phyloP scores from a whole-genome alignment of 2,113 vertebrate genomes.

The Rhineura floridana region DNA sequence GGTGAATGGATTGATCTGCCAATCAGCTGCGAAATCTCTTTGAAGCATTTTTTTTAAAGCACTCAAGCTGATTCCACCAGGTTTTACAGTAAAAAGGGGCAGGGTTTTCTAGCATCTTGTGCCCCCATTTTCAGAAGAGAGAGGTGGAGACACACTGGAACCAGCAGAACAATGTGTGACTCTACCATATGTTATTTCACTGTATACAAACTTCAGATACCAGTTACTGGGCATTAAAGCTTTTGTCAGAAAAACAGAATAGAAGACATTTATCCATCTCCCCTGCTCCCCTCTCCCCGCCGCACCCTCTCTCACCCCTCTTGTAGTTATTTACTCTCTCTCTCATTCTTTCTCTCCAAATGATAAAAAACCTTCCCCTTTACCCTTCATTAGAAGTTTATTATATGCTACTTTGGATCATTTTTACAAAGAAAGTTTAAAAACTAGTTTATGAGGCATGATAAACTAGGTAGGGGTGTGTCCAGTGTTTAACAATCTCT shows the following conservation, averaged over 20 bases:
- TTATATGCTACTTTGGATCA: slow-evolving; percentile 13
- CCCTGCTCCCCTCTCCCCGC: not conserved
- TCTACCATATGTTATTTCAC: not conserved
- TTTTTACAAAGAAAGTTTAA: not conserved
- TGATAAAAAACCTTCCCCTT: not conserved
- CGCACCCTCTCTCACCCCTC: not conserved
- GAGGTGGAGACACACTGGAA: no score
- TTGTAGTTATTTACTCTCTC: not conserved
- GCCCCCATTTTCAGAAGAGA: no score
- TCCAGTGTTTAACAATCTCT: not conserved
- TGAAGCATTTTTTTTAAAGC: no score
- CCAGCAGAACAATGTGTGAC: no score
- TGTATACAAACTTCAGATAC: no score
- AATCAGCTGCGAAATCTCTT: no score
- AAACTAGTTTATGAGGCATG: slow-evolving; percentile 22
- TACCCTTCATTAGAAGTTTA: not conserved
- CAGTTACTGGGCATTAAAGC: not conserved
- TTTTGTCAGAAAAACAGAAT: not conserved
- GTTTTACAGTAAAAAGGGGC: no score
- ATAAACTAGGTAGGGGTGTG: slow-evolving; percentile 15
- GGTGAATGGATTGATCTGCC: no score
- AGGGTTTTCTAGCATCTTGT: no score
- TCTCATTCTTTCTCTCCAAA: not conserved
- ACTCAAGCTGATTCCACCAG: no score
- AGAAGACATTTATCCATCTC: not conserved